Percentiles rank a stretch among this genome's conserved stretches.
These are phyloP conservation scores for Onthophagus sagittarius DNA, from an alignment of 2,888 invertebrate species.

Conservation along the genomic window DNA sequence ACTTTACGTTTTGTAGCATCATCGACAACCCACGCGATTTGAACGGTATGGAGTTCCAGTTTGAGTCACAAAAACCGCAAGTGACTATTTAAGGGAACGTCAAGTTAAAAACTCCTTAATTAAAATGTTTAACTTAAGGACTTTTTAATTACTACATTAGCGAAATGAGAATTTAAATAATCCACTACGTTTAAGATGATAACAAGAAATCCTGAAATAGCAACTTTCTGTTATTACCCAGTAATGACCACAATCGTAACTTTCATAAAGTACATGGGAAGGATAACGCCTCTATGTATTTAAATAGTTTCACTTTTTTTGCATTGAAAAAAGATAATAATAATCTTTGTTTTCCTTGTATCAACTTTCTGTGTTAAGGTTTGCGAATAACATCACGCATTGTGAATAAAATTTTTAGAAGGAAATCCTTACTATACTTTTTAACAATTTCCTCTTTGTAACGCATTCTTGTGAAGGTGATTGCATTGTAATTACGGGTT, in stretches of 20 bases:
- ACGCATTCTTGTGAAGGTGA: background rate
- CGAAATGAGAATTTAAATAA: background rate
- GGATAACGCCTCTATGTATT: background rate
- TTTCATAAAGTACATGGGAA: background rate
- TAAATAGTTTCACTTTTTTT: background rate
- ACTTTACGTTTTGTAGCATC: background rate
- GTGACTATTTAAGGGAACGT: background rate
- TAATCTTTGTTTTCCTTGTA: background rate
- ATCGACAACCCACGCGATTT: background rate
- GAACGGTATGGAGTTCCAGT: background rate
- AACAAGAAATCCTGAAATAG: background rate
- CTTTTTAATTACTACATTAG: no score
- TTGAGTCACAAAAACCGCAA: constrained; percentile 3
- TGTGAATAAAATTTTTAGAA: background rate
- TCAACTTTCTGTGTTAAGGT: background rate
- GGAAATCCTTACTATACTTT: background rate
- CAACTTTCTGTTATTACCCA: background rate
- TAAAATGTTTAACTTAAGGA: no score
- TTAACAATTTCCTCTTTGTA: background rate
- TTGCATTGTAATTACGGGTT: background rate
- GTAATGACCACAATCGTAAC: background rate
- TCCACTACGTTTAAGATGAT: background rate
- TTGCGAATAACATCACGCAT: background rate
- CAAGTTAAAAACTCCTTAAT: no score
- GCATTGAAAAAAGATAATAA: background rate